Evolutionary conservation across 2,888 invertebrate genomes (phyloP).

Genomic region (Willowsia nigromaculata): DNA sequence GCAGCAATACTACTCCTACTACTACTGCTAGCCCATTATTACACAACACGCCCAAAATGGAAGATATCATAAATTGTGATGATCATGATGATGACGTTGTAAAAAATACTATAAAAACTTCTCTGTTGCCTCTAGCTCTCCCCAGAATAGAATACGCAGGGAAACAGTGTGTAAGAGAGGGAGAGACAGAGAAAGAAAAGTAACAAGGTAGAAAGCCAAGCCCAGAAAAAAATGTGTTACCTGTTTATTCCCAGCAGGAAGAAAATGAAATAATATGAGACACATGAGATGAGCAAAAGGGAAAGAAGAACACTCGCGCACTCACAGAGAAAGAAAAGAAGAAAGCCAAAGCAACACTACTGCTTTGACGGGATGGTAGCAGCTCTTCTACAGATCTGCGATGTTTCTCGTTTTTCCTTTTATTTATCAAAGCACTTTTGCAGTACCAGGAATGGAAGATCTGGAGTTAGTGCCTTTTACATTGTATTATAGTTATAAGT

Average conservation of each 20-base stretch:
- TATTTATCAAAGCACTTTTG: conserved; percentile 27
- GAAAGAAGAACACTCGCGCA: conserved; percentile 12
- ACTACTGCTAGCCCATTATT: background rate
- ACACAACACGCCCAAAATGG: conserved; percentile 25
- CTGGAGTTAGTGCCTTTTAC: background rate
- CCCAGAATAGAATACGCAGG: background rate
- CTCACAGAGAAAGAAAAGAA: background rate
- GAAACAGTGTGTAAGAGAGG: background rate
- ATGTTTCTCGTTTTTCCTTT: conserved; percentile 8
- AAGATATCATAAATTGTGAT: conserved; percentile 55
- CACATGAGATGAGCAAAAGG: conserved; percentile 50
- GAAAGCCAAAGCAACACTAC: background rate
- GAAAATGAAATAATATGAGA: conserved; percentile 70
- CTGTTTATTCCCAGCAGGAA: conserved; percentile 69
- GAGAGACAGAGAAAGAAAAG: conserved; percentile 40
- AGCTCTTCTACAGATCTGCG: background rate
- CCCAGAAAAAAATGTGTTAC: conserved; percentile 52
- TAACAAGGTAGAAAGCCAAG: conserved; percentile 45
- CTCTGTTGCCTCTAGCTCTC: background rate
- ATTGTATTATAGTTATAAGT: background rate
- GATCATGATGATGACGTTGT: conserved; percentile 23
- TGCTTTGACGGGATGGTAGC: conserved; percentile 10
- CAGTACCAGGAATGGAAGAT: background rate
- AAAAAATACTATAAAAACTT: conserved; percentile 32
- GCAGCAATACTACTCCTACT: background rate